These are phyloP conservation scores for Distichodus sexfasciatus DNA, from an alignment of 2,797 vertebrate species.

Conservation along the genomic window DNA sequence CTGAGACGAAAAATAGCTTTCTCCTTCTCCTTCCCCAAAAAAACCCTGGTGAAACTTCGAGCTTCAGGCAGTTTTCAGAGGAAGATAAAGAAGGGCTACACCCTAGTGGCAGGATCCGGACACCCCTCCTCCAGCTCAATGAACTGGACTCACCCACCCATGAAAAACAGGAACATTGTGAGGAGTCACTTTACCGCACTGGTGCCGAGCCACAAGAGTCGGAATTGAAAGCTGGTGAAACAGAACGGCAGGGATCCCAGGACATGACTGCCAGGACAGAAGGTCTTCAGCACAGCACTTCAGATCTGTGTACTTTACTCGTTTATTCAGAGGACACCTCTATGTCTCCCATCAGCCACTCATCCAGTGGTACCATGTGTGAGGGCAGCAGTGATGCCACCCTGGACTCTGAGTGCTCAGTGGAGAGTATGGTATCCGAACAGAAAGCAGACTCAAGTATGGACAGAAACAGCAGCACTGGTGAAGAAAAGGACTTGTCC, in stretches of 20 bases:
- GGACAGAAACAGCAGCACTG: slow-evolving; percentile 10
- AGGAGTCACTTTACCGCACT: slow-evolving; percentile 56
- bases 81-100: slow-evolving; percentile 69
- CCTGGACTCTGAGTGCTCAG: slow-evolving; percentile 35
- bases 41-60: slow-evolving; percentile 78
- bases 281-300: slow-evolving; percentile 7
- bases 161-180: slow-evolving; percentile 56
- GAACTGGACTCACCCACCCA: slow-evolving; percentile 57
- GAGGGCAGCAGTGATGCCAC: slow-evolving; percentile 28
- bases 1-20: slow-evolving; percentile 77
- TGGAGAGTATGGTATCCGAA: slow-evolving; percentile 31
- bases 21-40: slow-evolving; percentile 87
- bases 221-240: slow-evolving; percentile 29
- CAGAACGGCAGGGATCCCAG: slow-evolving; percentile 57
- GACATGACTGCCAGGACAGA: slow-evolving; percentile 49
- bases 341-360: slow-evolving; percentile 34
- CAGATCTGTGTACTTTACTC: slow-evolving; percentile 57
- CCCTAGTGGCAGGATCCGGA: slow-evolving; percentile 66
- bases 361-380: no score
- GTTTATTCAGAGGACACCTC: slow-evolving; percentile 51
- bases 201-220: no score
- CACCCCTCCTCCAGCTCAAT: slow-evolving; percentile 64
- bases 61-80: no score
- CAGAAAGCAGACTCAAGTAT: slow-evolving; percentile 25
- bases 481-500: slow-evolving; percentile 34